Percentiles rank a stretch among this genome's conserved stretches.
phyloP scores from a whole-genome alignment of 2,888 invertebrate genomes.

The Meiosimyza platycephala region DNA sequence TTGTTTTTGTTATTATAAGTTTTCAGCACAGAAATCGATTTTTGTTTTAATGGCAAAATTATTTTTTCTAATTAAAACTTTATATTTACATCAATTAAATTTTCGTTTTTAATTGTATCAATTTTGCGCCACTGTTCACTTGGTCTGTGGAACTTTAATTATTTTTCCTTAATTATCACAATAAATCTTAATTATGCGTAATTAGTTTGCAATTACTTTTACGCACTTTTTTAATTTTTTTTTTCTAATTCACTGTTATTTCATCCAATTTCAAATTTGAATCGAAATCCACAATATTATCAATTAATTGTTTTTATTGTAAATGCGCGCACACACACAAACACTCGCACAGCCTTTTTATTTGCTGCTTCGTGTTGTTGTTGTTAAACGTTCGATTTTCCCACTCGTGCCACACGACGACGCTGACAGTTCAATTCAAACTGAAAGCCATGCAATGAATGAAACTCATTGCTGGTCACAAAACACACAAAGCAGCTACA shows the following conservation, averaged over 20 bases:
- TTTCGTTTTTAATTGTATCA: too few species aligned
- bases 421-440: constrained; percentile 62
- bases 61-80: constrained; percentile 5
- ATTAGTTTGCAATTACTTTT: background rate
- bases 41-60: constrained; percentile 37
- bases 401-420: constrained; percentile 48
- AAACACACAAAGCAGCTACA: background rate
- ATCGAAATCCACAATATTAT: too few species aligned
- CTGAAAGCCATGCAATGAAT: constrained; percentile 61
- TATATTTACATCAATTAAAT: too few species aligned
- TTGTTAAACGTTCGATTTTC: background rate
- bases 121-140: too few species aligned
- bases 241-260: background rate
- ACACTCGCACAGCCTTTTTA: background rate
- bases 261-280: background rate
- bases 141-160: constrained; percentile 40
- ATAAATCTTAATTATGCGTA: constrained; percentile 9
- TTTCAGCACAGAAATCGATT: constrained; percentile 44
- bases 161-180: constrained; percentile 36
- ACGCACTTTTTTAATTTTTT: background rate
- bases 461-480: constrained; percentile 52
- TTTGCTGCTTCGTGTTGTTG: constrained; percentile 14
- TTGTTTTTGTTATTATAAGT: constrained; percentile 16
- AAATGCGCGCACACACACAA: too few species aligned
- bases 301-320: too few species aligned